Evolutionary conservation across 1,140 invertebrate species (phyloP), one percentile per base, ranked within the genome.

Genomic region (Drosophila serrata): DNA sequence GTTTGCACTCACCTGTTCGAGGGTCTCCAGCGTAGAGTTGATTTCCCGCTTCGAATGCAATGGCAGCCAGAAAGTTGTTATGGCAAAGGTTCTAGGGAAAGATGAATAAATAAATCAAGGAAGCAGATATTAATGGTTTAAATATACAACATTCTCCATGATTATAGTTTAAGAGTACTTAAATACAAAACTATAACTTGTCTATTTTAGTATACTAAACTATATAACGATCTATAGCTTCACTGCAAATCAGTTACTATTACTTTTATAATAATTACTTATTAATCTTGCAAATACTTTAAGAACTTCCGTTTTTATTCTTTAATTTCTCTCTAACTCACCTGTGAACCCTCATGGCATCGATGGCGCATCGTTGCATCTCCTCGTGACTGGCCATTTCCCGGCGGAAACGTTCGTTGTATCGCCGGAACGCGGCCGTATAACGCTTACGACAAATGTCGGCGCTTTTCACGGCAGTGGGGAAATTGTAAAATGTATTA

Each of bases 331-430:
- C 5, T 13, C 11, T 2, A 24, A 13, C 68, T 75, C 51, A 92
- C 91, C 91, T 92, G 76, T 92, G 91, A 3, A 92, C 78, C 27
- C 91, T 81, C 91, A 92, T 92, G 4, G 91, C 88, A 72, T 92
- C 91, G 67, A 92, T 91, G 56, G 91, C 91, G 46, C 77, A 91
- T 40, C 91, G 88, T 48, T 92, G 91, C 91, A 92, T 92, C 62
- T 90, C 78, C 55, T 92, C 91, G 42, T 90, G 91, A 53, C 88
- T 86, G 73, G 79, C 75, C 74, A 92, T 88, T 88, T 92, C 91
- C 68, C 78, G 79, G 65, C 88, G 88, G 79, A 92, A 92, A 62
- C 81, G 80, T 42, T 84, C 76, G 76, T 92, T 92, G 70, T 92
- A 92, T 57, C 81, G 79, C 51, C 82, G 88, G 63, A 92, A 92